Base-by-base conservation (phyloP, 2,797 vertebrate genomes). In the Nyctibius grandis region DNA sequence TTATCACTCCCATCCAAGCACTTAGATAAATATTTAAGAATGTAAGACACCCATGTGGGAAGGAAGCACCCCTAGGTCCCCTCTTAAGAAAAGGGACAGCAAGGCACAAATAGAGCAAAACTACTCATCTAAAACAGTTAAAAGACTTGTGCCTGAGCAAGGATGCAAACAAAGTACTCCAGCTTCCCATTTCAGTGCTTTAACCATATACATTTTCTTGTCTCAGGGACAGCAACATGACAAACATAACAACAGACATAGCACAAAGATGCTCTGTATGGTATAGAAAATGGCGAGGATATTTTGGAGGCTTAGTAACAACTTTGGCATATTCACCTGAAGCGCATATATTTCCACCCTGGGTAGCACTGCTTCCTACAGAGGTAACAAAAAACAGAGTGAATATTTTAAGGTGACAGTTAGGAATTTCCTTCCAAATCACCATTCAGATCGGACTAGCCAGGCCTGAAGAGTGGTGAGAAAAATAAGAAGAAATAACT, bases 31-130 rank as follows among this genome's bases (percentile, higher is more conserved):
- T 45, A 61, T 20, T 65, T 75, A 74, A 61, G 69, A 92, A 81
- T 0, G 0, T 42, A 74, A 31, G 29, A 74, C 6, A 5, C 11
- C 4, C 4, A 0, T 26, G 20, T 34, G 16, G 15, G 34, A 56
- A 79, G 20, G 64, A 65, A 77, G 12, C 12, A 45, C 3, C 3
- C 3, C 9, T 47, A 13, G 8, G 16, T 11, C 2, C 3, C 6
- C 51, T 87, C 47, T 38, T 29, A 85, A 68, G 9, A 16, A 75
- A 77, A 60, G 26, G 17, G 15, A 85, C 5, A 81, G 8, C 4
- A 59, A 82, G 26, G 42, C 31, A 65, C 18, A 83, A 45, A 51
- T 7, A 34, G 25, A 75, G 15, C 13, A 79, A 68, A 87, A 63
- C 14, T 31, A 72, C 9, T 40, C 2, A 18, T 18, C 28, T 10